Evolutionary conservation across 2,113 vertebrate species (phyloP).

Genomic region (Brachionichthys hirsutus): DNA sequence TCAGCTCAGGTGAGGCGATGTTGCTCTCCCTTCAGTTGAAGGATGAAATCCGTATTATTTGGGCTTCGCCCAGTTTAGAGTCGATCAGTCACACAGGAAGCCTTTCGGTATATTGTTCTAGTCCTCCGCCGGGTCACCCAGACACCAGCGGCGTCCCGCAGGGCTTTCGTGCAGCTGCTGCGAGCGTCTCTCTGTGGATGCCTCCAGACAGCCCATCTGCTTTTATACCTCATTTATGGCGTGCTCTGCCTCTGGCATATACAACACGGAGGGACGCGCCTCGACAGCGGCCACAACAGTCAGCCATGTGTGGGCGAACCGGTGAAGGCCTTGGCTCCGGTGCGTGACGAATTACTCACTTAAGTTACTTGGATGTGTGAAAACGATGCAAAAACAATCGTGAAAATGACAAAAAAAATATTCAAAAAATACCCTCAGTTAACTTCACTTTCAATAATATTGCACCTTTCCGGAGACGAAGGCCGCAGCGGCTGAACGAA

Average conservation of each 20-base stretch:
- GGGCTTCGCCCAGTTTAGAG: background rate
- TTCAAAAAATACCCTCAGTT: too few relatives aligned
- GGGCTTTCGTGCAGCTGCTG: slow-evolving; percentile 54
- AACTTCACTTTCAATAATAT: too few relatives aligned
- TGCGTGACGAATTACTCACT: too few relatives aligned
- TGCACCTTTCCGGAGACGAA: too few relatives aligned
- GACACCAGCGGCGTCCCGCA: slow-evolving; percentile 39
- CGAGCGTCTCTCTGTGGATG: slow-evolving; percentile 28
- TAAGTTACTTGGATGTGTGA: too few relatives aligned
- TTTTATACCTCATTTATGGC: slow-evolving; percentile 52
- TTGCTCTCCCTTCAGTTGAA: background rate
- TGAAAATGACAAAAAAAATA: too few relatives aligned
- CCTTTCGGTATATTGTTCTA: background rate
- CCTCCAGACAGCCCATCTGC: slow-evolving; percentile 55
- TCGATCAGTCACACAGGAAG: background rate
- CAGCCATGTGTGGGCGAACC: background rate
- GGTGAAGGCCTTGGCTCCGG: background rate
- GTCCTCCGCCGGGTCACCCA: slow-evolving; percentile 2
- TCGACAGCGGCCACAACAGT: slow-evolving; percentile 8
- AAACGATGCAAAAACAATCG: too few relatives aligned
- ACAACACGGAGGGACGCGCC: slow-evolving; percentile 34
- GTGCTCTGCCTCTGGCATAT: slow-evolving; percentile 14
- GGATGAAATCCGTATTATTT: background rate
- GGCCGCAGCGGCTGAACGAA: too few relatives aligned
- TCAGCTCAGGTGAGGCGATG: slow-evolving; percentile 1